Conservation (phyloP, 2,797 vertebrate species). For the Pantherophis alleghaniensis region DNA sequence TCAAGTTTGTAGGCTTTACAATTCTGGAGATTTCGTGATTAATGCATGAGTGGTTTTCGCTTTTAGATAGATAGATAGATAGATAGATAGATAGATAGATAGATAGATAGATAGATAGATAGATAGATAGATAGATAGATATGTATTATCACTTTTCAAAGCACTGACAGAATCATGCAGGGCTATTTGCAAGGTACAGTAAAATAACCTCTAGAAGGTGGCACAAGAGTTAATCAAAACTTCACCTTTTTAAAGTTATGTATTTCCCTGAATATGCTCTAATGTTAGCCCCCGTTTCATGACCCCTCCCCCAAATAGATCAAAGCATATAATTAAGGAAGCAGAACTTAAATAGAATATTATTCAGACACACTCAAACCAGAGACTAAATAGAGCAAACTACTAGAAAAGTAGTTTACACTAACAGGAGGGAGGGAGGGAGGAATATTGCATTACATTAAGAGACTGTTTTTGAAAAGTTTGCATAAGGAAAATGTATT, state of each 20-base stretch:
- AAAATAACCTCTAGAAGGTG: not conserved
- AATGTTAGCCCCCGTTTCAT: not conserved
- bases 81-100: no score
- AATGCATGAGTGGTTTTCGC: no score
- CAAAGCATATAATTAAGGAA: not conserved
- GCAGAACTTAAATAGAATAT: not conserved
- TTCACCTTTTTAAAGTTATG: not conserved
- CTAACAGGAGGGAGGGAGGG: no score
- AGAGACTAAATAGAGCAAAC: not conserved
- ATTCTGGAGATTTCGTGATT: no score
- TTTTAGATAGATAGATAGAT: no score
- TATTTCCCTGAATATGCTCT: not conserved
- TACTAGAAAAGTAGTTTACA: not conserved
- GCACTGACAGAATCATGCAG: not conserved
- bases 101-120: no score
- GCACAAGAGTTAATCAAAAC: not conserved
- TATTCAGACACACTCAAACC: not conserved
- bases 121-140: not conserved
- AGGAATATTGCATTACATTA: not conserved
- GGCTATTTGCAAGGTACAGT: not conserved
- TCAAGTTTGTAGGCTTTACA: no score
- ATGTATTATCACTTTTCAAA: not conserved
- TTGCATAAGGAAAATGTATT: not conserved
- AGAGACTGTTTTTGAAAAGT: not conserved
- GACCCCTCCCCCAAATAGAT: not conserved